Conservation (phyloP, 2,797 vertebrate species). For the Alfaro cultratus region DNA sequence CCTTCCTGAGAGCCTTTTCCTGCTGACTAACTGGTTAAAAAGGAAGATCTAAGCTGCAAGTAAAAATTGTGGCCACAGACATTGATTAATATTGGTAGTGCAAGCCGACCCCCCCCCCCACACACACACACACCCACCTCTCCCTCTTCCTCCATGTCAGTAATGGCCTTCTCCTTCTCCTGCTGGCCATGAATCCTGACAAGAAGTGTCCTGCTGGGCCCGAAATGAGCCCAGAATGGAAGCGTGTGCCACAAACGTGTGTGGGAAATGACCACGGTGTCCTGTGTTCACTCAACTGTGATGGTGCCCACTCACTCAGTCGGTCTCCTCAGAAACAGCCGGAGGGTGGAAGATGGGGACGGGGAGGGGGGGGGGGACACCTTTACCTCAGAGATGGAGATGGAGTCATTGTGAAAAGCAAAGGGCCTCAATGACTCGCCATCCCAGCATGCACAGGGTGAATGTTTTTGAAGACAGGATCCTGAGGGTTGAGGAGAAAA, state of each 20-base stretch:
- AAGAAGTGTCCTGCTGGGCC: conserved; percentile 93
- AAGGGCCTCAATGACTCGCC: conserved; percentile 62
- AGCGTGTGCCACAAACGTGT: conserved; percentile 85
- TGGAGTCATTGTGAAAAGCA: conserved; percentile 87
- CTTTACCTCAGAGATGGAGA: conserved; percentile 83
- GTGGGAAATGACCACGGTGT: conserved; percentile 92
- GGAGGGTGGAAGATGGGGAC: background rate
- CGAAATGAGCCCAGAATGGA: conserved; percentile 94
- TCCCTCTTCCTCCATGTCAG: conserved; percentile 79
- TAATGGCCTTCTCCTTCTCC: conserved; percentile 84
- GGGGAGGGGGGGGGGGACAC: conserved; percentile 66
- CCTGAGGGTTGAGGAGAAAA: conserved; percentile 38
- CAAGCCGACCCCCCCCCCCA: conserved; percentile 65
- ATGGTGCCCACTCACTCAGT: conserved; percentile 88
- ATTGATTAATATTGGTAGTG: conserved; percentile 99
- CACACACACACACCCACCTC: too few relatives aligned
- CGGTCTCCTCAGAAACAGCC: conserved; percentile 80
- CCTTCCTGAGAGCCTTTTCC: conserved; percentile 80
- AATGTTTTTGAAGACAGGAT: conserved; percentile 52
- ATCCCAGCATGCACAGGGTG: conserved; percentile 77
- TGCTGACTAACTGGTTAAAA: conserved; percentile 83
- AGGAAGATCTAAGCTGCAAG: conserved; percentile 89
- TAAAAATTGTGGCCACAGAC: conserved; percentile 90
- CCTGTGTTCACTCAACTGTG: conserved; percentile 89
- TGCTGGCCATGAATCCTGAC: conserved; percentile 86